Base-by-base conservation (phyloP, 1,140 invertebrate species). In the Megathymus violae region DNA sequence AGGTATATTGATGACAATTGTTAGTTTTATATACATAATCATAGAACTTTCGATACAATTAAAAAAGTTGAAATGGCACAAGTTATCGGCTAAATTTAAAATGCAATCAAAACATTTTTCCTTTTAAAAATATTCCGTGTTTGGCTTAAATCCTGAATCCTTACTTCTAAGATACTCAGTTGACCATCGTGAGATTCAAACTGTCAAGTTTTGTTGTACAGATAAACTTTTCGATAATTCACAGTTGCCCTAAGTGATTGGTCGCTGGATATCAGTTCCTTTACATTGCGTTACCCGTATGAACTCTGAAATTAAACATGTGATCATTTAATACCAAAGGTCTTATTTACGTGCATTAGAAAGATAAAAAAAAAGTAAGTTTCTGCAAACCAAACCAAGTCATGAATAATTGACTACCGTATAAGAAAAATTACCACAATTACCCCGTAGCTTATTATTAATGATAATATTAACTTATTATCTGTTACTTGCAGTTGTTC, bases 21-120 rank as follows among this genome's bases (percentile, higher is more conserved):
- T 17, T 34, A 64, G 41, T 38, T 25, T 66, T 58, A 59, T 41
- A 52, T 56, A 56, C 22, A 56, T 43, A 13, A 17, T 27, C 22
- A 15, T 40, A 56, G 40, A 31, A 41, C 44, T 47, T 44, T 22
- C 25, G 44, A 27, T 22, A 27, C 5, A 56, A 10, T 13, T 74
- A 67, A 67, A 54, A 19, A 44, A 72, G 62, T 62, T 46, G 76
- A 71, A 75, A 82, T 83, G 80, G 80, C 80, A 83, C 80, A 74
- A 73, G 69, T 69, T 64, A 74, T 78, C 67, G 66, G 71, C 68
- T 22, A 48, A 44, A 41, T 48, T 34, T 54, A 34, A 50, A 3
- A 9, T 3, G 67, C 47, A 40, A 58, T 50, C 61, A 27, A 38
- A 43, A 58, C 46, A 41, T n/a, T n/a, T n/a, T n/a, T n/a, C n/a